These are phyloP conservation scores for Podarcis cretensis DNA, from an alignment of 2,113 vertebrate species.

Conservation along the genomic window DNA sequence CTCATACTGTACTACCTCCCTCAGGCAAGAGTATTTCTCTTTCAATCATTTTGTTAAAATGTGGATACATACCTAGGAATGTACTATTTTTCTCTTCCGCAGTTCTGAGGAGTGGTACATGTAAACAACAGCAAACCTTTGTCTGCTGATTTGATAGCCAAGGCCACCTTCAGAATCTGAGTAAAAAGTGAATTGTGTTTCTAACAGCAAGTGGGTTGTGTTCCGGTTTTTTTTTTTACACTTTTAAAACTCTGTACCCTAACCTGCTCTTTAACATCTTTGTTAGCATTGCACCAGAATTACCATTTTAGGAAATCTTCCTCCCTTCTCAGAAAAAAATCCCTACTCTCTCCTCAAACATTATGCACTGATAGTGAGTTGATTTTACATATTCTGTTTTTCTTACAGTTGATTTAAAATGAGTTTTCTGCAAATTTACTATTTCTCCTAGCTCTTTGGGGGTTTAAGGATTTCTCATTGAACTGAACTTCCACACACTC, in stretches of 20 bases:
- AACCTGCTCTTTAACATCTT: neutral
- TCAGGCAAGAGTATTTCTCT: neutral
- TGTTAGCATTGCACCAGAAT: neutral
- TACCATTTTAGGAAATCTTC: neutral
- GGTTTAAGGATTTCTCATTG: neutral
- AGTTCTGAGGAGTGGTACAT: neutral
- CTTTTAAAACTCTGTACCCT: neutral
- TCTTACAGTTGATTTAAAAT: slow-evolving; percentile 6
- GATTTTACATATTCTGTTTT: slow-evolving; percentile 26
- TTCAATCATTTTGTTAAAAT: neutral
- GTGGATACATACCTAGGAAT: neutral
- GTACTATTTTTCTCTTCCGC: neutral
- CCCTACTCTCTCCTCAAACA: neutral
- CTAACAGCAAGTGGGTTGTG: neutral
- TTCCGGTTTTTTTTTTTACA: neutral
- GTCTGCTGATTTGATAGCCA: neutral
- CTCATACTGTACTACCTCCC: neutral
- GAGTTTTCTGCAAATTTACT: neutral
- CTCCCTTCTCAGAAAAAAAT: neutral
- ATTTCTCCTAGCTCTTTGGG: neutral
- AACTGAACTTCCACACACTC: neutral
- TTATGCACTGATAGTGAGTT: neutral
- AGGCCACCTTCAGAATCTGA: neutral
- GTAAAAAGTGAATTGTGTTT: neutral
- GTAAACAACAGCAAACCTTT: neutral